These are phyloP conservation scores for Spialia ferax DNA, from an alignment of 2,888 invertebrate species.

Conservation along the genomic window DNA sequence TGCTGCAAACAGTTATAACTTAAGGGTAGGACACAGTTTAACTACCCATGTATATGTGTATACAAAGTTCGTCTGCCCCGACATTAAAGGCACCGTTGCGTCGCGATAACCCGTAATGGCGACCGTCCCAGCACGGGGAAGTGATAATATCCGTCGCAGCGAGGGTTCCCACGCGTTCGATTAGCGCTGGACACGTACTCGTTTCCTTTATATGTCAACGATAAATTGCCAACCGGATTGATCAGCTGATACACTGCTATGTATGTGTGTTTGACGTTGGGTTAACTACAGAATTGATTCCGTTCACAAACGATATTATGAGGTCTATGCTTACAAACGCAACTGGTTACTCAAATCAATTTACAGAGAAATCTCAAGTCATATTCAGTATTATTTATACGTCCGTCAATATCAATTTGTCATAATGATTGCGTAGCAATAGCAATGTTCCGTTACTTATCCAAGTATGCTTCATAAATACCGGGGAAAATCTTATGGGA, in stretches of 20 bases:
- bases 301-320: too few relatives aligned
- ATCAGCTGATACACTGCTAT: neutral
- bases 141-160: conserved; percentile 37
- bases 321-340: too few relatives aligned
- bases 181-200: conserved; percentile 23
- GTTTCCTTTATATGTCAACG: conserved; percentile 7
- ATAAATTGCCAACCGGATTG: conserved; percentile 8
- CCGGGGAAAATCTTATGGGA: too few relatives aligned
- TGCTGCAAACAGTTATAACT: neutral
- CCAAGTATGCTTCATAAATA: too few relatives aligned
- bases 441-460: too few relatives aligned
- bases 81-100: conserved; percentile 25
- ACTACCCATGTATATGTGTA: neutral
- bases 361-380: too few relatives aligned
- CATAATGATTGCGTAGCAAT: too few relatives aligned
- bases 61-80: neutral
- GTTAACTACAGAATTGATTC: too few relatives aligned
- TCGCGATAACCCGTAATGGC: conserved; percentile 31
- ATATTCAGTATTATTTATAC: too few relatives aligned
- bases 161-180: conserved; percentile 37
- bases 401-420: too few relatives aligned
- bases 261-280: neutral
- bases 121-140: conserved; percentile 24
- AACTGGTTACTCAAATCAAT: too few relatives aligned
- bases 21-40: neutral